A percentile compares a stretch with the other conserved stretches of the same genome.
Conservation (phyloP, 1,140 invertebrate genomes). For the Araneus ventricosus region DNA sequence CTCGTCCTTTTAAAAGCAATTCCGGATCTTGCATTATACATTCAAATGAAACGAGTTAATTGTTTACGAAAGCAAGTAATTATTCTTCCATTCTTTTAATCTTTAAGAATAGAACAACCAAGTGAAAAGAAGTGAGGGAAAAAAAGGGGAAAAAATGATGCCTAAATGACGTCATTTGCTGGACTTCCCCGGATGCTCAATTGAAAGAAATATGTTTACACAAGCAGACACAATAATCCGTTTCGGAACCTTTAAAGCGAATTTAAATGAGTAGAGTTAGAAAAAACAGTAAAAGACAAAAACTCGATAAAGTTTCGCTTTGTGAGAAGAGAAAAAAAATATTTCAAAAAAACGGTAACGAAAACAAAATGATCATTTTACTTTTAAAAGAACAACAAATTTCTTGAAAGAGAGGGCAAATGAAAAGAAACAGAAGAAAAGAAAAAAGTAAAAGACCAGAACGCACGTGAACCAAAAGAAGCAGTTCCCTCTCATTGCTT, state of each 20-base stretch:
- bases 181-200: slow-evolving; percentile 16
- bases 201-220: slow-evolving; percentile 56
- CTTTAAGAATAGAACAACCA: background rate
- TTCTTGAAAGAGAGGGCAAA: slow-evolving; percentile 47
- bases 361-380: slow-evolving; percentile 64
- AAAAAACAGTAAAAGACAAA: slow-evolving; percentile 5
- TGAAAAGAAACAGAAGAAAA: background rate
- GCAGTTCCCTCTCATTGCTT: slow-evolving; percentile 41
- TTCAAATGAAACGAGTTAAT: background rate
- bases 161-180: slow-evolving; percentile 19
- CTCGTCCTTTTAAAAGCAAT: background rate
- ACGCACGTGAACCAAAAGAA: slow-evolving; percentile 32
- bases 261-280: slow-evolving; percentile 57
- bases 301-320: slow-evolving; percentile 58
- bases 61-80: background rate
- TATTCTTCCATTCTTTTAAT: background rate
- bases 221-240: slow-evolving; percentile 63
- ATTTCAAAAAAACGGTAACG: background rate
- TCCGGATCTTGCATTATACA: background rate
- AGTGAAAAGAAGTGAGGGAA: background rate
- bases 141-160: background rate
- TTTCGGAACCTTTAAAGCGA: slow-evolving; percentile 53
- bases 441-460: background rate
- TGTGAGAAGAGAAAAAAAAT: background rate
- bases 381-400: slow-evolving; percentile 66